These are phyloP conservation scores for Gandaritis pyraliata DNA, from an alignment of 2,888 invertebrate genomes.

Conservation along the genomic window DNA sequence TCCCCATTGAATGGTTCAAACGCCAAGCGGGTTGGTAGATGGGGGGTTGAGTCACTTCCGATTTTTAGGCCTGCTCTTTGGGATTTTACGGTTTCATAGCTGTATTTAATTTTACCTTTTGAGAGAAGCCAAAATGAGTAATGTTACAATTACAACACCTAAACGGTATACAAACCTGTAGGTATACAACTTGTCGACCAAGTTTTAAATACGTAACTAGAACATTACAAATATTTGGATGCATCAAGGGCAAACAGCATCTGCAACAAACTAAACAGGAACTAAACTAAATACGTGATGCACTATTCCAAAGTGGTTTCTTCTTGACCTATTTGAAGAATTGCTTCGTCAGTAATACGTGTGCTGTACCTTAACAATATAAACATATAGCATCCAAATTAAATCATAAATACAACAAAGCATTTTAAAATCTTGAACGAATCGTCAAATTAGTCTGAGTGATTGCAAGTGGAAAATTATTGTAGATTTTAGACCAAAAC, in stretches of 20 bases:
- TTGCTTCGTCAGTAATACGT: constrained; percentile 1
- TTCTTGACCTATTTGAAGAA: neutral
- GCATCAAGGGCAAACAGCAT: neutral
- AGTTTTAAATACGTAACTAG: neutral
- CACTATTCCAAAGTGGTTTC: neutral
- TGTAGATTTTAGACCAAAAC: too few species aligned
- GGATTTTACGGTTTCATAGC: neutral
- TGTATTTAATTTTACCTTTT: too few species aligned
- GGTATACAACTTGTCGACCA: too few species aligned
- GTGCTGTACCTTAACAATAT: neutral
- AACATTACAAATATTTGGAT: neutral
- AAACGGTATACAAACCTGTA: neutral
- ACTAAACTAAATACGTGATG: neutral
- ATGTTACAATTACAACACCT: neutral
- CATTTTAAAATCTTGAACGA: too few species aligned
- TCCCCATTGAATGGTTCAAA: constrained; percentile 14
- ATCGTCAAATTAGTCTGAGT: too few species aligned
- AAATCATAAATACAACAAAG: too few species aligned
- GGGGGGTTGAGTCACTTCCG: constrained; percentile 1
- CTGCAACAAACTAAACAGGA: neutral
- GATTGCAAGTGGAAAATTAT: too few species aligned
- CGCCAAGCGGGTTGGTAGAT: neutral
- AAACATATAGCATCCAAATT: too few species aligned
- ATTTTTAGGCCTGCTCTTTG: neutral
- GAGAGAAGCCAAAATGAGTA: neutral